Conservation (phyloP, 2,113 vertebrate genomes). For the Connochaetes taurinus region DNA sequence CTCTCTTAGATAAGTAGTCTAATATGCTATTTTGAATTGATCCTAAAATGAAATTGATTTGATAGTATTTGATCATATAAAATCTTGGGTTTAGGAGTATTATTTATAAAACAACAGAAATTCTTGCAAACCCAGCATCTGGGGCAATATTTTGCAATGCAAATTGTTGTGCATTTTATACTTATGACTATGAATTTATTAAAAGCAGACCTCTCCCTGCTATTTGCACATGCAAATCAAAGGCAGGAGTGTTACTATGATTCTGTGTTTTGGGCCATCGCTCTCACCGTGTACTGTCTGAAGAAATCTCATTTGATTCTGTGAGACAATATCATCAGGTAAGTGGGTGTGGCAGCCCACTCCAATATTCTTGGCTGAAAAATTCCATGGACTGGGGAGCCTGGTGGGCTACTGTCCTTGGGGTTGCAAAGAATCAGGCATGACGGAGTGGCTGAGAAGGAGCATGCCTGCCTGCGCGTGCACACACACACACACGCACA, state of each 20-base stretch:
- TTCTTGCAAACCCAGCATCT: conserved; percentile 34
- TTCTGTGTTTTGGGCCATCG: neutral
- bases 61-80: neutral
- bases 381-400: neutral
- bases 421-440: neutral
- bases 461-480: accelerated
- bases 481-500: neutral
- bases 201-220: neutral
- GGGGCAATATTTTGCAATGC: conserved; percentile 45
- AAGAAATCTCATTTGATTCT: neutral
- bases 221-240: conserved; percentile 12
- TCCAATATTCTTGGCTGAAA: neutral
- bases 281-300: neutral
- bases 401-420: neutral
- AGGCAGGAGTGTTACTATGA: neutral
- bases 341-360: neutral
- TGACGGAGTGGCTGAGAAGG: neutral
- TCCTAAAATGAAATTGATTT: neutral
- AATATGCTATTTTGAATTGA: neutral
- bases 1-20: neutral
- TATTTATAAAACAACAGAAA: conserved; percentile 29
- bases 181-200: conserved; percentile 27
- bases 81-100: neutral
- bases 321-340: neutral
- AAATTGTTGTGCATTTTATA: conserved; percentile 24